These are phyloP conservation scores for Habropoda laboriosa DNA, from an alignment of 1,140 invertebrate species.

Conservation along the genomic window DNA sequence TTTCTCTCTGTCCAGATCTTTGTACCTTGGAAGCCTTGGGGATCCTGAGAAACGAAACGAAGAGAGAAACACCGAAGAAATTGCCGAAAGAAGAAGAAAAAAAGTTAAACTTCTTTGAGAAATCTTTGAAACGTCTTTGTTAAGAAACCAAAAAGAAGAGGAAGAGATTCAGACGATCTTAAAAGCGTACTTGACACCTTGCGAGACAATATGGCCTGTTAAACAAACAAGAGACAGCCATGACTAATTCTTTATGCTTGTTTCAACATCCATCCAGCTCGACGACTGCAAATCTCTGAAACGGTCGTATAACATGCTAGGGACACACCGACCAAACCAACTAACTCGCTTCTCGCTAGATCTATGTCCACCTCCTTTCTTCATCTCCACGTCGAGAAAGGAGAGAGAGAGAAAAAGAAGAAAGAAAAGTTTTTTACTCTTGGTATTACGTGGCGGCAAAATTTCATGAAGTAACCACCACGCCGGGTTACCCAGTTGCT, in stretches of 20 bases:
- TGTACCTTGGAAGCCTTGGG: no score
- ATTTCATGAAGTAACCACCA: not conserved
- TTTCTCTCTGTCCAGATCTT: no score
- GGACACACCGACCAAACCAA: not conserved
- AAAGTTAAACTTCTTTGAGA: not conserved
- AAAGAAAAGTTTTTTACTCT: no score
- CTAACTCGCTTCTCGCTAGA: not conserved
- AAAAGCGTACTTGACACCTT: not conserved
- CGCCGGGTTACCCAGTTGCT: no score
- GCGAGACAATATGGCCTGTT: not conserved
- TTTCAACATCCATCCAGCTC: constrained; percentile 3
- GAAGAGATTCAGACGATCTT: not conserved
- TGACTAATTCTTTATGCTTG: not conserved
- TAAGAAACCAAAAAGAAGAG: not conserved
- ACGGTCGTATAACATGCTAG: no score
- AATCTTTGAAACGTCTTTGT: not conserved
- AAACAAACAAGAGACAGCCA: not conserved
- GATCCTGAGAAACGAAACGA: no score
- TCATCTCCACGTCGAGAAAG: no score
- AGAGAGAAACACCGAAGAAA: no score
- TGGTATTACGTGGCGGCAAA: not conserved
- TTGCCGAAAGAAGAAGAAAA: not conserved
- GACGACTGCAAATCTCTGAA: not conserved
- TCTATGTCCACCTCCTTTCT: no score
- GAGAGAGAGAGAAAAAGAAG: no score